These are phyloP conservation scores for Apistogramma diplotaenia DNA, from an alignment of 2,113 vertebrate species.

Conservation along the genomic window DNA sequence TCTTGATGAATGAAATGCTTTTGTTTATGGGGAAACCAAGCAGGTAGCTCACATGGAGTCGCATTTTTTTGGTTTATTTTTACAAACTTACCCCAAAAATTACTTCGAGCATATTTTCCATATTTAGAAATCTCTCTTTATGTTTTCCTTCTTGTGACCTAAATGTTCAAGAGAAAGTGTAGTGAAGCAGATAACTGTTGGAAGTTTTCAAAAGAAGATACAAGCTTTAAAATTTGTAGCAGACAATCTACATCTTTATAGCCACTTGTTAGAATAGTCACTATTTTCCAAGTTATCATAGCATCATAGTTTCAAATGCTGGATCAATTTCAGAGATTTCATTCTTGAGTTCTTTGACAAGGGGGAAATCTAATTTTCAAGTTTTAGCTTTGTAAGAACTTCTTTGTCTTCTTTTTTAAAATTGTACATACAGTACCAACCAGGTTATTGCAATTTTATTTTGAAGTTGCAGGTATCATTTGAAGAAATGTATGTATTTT, in stretches of 20 bases:
- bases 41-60: neutral
- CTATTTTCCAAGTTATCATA: neutral
- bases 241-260: too few species aligned
- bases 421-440: too few species aligned
- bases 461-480: too few species aligned
- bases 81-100: neutral
- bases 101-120: too few species aligned
- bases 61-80: neutral
- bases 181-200: neutral
- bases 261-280: neutral
- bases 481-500: too few species aligned
- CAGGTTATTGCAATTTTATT: too few species aligned
- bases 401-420: too few species aligned
- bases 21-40: slow-evolving; percentile 14
- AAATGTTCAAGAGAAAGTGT: neutral
- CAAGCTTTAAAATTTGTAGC: too few species aligned
- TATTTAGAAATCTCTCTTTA: neutral
- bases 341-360: neutral
- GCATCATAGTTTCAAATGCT: neutral
- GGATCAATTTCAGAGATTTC: neutral
- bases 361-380: neutral
- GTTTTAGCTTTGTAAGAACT: too few species aligned
- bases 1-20: slow-evolving; percentile 13
- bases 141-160: neutral
- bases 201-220: too few species aligned